These are phyloP conservation scores for Sinopyrophorus schimmeli DNA, from an alignment of 2,888 invertebrate species.

Conservation along the genomic window DNA sequence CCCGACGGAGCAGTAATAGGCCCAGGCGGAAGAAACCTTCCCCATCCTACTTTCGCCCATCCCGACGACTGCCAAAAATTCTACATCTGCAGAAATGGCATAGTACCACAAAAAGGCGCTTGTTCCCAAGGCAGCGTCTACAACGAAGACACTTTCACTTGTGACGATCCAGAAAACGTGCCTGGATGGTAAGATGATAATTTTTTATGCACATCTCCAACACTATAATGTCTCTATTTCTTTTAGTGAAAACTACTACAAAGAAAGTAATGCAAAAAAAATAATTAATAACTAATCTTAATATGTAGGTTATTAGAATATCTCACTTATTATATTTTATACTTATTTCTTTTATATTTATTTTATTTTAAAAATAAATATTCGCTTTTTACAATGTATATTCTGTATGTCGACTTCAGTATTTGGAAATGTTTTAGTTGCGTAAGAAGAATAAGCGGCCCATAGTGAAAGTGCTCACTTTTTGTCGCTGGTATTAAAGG, in stretches of 20 bases:
- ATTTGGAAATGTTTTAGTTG: conserved; percentile 23
- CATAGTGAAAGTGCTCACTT: conserved; percentile 31
- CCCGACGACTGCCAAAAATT: conserved; percentile 81
- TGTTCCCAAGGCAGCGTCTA: conserved; percentile 76
- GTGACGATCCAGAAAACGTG: conserved; percentile 76
- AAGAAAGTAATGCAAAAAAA: conserved; percentile 37
- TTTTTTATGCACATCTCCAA: neutral
- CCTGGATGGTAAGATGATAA: conserved; percentile 74
- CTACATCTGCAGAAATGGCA: conserved; percentile 79
- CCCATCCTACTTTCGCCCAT: conserved; percentile 79
- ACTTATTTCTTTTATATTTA: neutral
- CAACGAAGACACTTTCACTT: conserved; percentile 75
- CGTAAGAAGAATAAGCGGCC: conserved; percentile 25
- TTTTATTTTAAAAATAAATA: conserved; percentile 11
- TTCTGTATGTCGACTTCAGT: neutral
- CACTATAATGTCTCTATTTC: neutral
- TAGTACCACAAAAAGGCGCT: conserved; percentile 74
- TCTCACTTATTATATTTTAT: neutral
- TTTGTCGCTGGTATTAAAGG: conserved; percentile 4
- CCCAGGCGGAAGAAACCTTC: conserved; percentile 68
- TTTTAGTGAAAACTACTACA: conserved; percentile 50
- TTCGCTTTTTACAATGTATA: conserved; percentile 8
- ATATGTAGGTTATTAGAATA: neutral
- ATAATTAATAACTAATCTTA: conserved; percentile 6
- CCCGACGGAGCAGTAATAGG: conserved; percentile 70